Percentiles rank a stretch among this genome's conserved stretches.
These are phyloP conservation scores for Lasioglossum oenotherae DNA, from an alignment of 2,888 invertebrate genomes.

Conservation along the genomic window DNA sequence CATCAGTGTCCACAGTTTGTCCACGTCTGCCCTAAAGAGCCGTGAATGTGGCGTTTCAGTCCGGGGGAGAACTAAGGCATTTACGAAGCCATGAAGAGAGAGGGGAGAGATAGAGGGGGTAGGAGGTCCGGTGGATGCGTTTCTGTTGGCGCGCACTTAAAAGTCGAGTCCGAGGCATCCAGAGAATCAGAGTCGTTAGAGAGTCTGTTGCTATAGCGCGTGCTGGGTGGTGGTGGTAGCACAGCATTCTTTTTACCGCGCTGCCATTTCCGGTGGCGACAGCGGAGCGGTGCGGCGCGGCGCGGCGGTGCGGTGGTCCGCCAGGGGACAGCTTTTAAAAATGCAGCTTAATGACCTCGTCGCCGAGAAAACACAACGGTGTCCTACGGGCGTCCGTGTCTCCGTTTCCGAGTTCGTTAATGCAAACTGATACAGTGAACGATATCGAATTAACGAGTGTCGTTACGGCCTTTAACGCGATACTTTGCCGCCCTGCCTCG, in stretches of 20 bases:
- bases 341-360: conserved; percentile 58
- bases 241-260: conserved; percentile 30
- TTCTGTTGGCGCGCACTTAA: conserved; percentile 42
- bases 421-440: conserved; percentile 44
- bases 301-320: conserved; percentile 13
- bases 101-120: background rate
- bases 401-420: conserved; percentile 48
- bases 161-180: conserved; percentile 21
- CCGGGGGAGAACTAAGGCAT: conserved; percentile 5
- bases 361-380: conserved; percentile 36
- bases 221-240: background rate
- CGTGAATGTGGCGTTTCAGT: background rate
- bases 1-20: conserved; percentile 34
- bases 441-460: conserved; percentile 52
- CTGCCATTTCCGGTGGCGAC: conserved; percentile 47
- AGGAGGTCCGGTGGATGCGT: conserved; percentile 6
- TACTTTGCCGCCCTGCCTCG: conserved; percentile 21
- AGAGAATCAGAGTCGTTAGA: conserved; percentile 49
- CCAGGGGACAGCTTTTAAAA: conserved; percentile 58
- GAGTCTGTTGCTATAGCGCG: conserved; percentile 19
- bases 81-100: conserved; percentile 7
- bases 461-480: conserved; percentile 50
- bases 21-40: conserved; percentile 30
- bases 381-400: conserved; percentile 24
- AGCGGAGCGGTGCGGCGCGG: background rate